Conservation (phyloP, 2,888 invertebrate species). For the Cistogaster globosa region DNA sequence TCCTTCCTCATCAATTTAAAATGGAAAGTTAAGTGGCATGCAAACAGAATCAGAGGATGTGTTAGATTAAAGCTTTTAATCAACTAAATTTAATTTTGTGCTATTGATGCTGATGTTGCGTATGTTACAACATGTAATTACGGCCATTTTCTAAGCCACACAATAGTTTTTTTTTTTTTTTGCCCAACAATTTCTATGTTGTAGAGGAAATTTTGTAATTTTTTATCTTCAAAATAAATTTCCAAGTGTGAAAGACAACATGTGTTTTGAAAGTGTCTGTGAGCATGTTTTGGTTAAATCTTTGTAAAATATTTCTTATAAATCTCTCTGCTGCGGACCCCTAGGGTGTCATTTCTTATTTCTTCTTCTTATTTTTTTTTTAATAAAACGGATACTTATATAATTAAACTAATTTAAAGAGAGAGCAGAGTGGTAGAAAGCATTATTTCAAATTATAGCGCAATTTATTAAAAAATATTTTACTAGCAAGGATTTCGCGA, state of each 20-base stretch:
- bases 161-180: not conserved
- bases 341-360: slow-evolving; percentile 79
- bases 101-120: slow-evolving; percentile 26
- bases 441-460: too few relatives aligned
- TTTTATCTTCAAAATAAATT: not conserved
- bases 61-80: slow-evolving; percentile 38
- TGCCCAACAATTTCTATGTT: not conserved
- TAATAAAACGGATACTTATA: too few relatives aligned
- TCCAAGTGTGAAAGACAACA: slow-evolving; percentile 19
- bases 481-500: too few relatives aligned
- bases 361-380: too few relatives aligned
- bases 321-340: slow-evolving; percentile 69
- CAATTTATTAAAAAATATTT: too few relatives aligned
- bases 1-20: not conserved
- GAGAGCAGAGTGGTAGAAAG: too few relatives aligned
- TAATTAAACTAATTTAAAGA: too few relatives aligned
- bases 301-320: slow-evolving; percentile 54
- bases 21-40: slow-evolving; percentile 26
- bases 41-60: slow-evolving; percentile 35
- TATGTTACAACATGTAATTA: slow-evolving; percentile 56
- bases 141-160: slow-evolving; percentile 24
- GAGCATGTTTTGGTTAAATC: slow-evolving; percentile 40
- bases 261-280: slow-evolving; percentile 54
- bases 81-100: slow-evolving; percentile 16
- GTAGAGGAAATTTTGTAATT: slow-evolving; percentile 5